Conservation (phyloP, 2,888 invertebrate species). For the Ecliptopera silaceata region DNA sequence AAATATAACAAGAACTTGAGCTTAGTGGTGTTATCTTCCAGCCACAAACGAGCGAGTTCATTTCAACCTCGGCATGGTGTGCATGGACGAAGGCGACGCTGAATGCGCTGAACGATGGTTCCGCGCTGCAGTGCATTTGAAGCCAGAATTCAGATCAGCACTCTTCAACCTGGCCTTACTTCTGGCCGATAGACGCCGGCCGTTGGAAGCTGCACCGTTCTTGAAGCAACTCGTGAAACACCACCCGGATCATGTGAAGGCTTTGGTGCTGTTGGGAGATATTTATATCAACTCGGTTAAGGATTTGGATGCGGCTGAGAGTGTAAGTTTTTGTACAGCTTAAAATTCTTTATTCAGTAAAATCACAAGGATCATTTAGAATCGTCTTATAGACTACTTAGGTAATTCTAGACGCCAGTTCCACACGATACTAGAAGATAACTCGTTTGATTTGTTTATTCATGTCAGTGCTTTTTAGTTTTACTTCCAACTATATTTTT, state of each 20-base stretch:
- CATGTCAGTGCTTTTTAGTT: no score
- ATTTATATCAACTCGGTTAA: constrained; percentile 98
- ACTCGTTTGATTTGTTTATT: no score
- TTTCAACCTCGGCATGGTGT: constrained; percentile 98
- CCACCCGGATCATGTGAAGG: constrained; percentile 97
- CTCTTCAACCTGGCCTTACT: constrained; percentile 96
- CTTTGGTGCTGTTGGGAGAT: constrained; percentile 95
- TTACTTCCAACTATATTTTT: no score
- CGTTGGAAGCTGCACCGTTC: constrained; percentile 95
- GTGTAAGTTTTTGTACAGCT: constrained; percentile 88
- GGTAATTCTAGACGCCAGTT: no score
- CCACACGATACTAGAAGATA: no score
- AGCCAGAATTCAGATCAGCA: constrained; percentile 95
- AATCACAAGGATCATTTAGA: no score
- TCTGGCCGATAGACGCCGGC: constrained; percentile 93
- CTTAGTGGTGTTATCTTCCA: constrained; percentile 48
- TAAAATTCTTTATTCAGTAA: no score
- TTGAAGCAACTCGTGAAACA: constrained; percentile 94
- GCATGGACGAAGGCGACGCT: constrained; percentile 96
- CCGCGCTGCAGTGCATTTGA: constrained; percentile 92
- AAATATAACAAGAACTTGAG: no score
- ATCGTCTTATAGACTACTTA: no score
- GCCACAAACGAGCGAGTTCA: constrained; percentile 94
- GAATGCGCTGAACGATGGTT: constrained; percentile 96
- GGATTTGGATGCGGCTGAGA: constrained; percentile 96